Evolutionary conservation across 2,888 invertebrate species (phyloP), one percentile per base, ranked within the genome.

Genomic region (Augiades crinisus): DNA sequence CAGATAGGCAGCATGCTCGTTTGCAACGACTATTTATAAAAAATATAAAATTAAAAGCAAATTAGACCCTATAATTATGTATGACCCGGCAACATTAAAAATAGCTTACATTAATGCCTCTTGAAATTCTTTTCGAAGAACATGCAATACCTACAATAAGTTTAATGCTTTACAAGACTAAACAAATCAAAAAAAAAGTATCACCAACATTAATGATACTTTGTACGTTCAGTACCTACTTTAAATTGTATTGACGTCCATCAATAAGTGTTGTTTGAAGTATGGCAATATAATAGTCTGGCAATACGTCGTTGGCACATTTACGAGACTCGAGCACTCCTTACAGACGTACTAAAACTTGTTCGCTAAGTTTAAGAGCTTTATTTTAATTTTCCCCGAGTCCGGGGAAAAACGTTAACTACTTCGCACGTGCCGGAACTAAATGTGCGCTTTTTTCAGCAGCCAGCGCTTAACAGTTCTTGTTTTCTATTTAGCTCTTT

Each of bases 361-460:
- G 78, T 14, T 22, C 76, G 75, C 65, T 73, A 77, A 85, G 75
- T 83, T 84, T 76, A 70, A 78, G 34, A 78, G 79, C 79, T 85
- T 81, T 81, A 84, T 85, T 88, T 88, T 88, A 86, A 88, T 88
- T 87, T 86, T 79, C 76, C 70, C 70, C 60, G 65, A 67, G 71
- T 76, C 43, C 56, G 57, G 55, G 57, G 78, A 78, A 80, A 79
- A 76, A 70, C 67, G 63, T 71, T 60, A 68, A 76, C 68, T 71
- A 70, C 78, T 69, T 69, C 56, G 72, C 80, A 80, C 81, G 81
- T 81, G 76, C 70, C 59, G 60, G 69, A 72, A 69, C 79, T 83
- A 79, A 44, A 81, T 80, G 59, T 71, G 63, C 67, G 10, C 67
- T 73, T 79, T 78, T 74, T 50, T 40, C 22, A 40, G 21, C 27